A percentile compares a stretch with the other conserved stretches of the same genome.
phyloP scores from a whole-genome alignment of 2,888 invertebrate species.

The Chamaedrilus cognettii region DNA sequence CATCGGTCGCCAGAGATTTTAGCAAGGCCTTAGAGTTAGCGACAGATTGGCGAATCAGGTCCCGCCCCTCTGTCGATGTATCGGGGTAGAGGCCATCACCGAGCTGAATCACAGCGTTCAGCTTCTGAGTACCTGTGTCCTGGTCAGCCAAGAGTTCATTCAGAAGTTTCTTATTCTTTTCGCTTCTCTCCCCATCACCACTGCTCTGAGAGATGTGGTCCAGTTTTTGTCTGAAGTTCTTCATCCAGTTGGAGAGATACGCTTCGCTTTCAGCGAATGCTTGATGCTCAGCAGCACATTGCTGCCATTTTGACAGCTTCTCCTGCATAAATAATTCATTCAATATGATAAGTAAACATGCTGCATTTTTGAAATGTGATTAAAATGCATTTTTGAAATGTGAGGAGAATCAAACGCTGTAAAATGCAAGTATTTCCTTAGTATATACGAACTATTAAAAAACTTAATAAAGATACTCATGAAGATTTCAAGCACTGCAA shows the following conservation, averaged over 20 bases:
- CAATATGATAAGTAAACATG: no score
- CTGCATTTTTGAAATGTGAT: no score
- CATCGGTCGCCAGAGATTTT: not conserved
- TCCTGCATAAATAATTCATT: slow-evolving; percentile 68
- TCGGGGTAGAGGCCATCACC: slow-evolving; percentile 89
- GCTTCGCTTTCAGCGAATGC: slow-evolving; percentile 88
- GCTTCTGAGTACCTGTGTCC: slow-evolving; percentile 76
- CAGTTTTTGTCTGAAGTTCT: slow-evolving; percentile 82
- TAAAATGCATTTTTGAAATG: no score
- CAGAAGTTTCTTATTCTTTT: not conserved
- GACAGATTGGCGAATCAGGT: slow-evolving; percentile 81
- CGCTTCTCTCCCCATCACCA: not conserved
- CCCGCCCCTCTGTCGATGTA: slow-evolving; percentile 88
- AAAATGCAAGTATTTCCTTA: no score
- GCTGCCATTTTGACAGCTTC: slow-evolving; percentile 85
- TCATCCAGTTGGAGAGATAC: slow-evolving; percentile 90
- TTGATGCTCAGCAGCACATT: slow-evolving; percentile 84
- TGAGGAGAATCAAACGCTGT: no score
- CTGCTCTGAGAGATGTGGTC: slow-evolving; percentile 80
- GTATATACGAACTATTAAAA: no score
- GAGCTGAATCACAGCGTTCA: slow-evolving; percentile 77
- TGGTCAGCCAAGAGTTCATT: slow-evolving; percentile 66
- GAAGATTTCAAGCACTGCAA: no score
- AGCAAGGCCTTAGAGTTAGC: slow-evolving; percentile 62
- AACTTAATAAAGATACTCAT: no score